Conservation (phyloP, 2,888 invertebrate species). For the Eupithecia vulgata region DNA sequence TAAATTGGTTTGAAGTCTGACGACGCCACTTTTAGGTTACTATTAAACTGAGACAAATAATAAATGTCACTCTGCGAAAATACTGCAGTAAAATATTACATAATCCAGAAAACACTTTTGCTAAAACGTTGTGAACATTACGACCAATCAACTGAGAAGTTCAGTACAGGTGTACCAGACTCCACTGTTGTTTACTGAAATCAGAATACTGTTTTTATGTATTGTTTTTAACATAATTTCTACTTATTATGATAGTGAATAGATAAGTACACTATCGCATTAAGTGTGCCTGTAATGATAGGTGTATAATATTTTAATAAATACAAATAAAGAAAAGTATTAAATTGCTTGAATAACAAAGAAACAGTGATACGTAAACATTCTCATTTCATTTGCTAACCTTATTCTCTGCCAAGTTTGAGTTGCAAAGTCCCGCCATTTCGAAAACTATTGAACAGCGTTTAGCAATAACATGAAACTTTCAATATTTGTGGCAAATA, state of each 20-base stretch:
- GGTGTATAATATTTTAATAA: too few relatives aligned
- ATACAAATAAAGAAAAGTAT: not conserved
- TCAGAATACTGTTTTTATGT: not conserved
- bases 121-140: conserved; percentile 37
- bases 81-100: conserved; percentile 37
- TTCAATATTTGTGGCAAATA: not conserved
- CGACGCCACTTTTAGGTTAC: conserved; percentile 25
- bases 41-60: conserved; percentile 32
- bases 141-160: conserved; percentile 17
- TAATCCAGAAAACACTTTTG: conserved; percentile 38
- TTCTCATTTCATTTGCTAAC: not conserved
- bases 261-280: too few relatives aligned
- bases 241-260: too few relatives aligned
- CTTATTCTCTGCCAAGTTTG: conserved; percentile 33
- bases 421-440: conserved; percentile 12
- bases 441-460: not conserved
- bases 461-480: not conserved
- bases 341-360: not conserved
- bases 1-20: conserved; percentile 38
- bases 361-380: conserved; percentile 1
- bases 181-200: conserved; percentile 20
- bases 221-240: conserved; percentile 16
- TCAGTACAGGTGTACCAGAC: conserved; percentile 16
- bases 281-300: too few relatives aligned
- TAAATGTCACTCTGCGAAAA: conserved; percentile 41